Evolutionary conservation across 2,113 vertebrate species (phyloP).

Genomic region (Lampris megalopsis): DNA sequence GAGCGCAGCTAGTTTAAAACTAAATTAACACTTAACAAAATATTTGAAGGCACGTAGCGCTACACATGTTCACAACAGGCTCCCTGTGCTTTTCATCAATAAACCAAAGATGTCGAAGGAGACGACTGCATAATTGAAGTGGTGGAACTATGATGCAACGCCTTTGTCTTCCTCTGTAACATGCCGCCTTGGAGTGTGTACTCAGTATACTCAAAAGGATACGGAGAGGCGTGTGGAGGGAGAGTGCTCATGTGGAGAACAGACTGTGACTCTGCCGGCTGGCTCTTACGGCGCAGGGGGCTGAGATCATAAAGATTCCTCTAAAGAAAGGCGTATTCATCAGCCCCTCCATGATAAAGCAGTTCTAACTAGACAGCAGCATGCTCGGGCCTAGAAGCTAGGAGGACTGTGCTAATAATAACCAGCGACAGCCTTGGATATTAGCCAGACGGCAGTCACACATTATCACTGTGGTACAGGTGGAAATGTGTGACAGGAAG

Average conservation of each 20-base stretch:
- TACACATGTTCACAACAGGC: constrained; percentile 49
- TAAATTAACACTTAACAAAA: constrained; percentile 7
- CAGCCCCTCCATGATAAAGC: constrained; percentile 33
- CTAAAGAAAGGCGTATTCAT: constrained; percentile 14
- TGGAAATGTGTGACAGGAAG: background rate
- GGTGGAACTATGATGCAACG: constrained; percentile 73
- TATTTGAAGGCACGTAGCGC: constrained; percentile 34
- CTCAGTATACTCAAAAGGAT: constrained; percentile 51
- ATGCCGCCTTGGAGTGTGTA: constrained; percentile 47
- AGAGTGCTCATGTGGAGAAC: constrained; percentile 15
- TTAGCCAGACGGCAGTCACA: constrained; percentile 11
- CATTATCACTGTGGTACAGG: background rate
- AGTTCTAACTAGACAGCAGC: constrained; percentile 24
- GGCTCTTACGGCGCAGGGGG: background rate
- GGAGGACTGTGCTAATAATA: constrained; percentile 36
- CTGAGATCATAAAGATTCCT: background rate
- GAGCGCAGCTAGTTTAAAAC: constrained; percentile 14
- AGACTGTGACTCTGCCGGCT: background rate
- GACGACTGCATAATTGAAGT: constrained; percentile 62
- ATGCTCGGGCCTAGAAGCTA: constrained; percentile 12
- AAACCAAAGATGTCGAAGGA: constrained; percentile 61
- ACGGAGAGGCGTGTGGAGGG: constrained; percentile 44
- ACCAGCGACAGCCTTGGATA: constrained; percentile 52
- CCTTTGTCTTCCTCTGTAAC: constrained; percentile 76
- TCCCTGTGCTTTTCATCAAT: constrained; percentile 69